These are phyloP conservation scores for Pemphigus obesinymphae DNA, from an alignment of 1,140 invertebrate species.

Conservation along the genomic window DNA sequence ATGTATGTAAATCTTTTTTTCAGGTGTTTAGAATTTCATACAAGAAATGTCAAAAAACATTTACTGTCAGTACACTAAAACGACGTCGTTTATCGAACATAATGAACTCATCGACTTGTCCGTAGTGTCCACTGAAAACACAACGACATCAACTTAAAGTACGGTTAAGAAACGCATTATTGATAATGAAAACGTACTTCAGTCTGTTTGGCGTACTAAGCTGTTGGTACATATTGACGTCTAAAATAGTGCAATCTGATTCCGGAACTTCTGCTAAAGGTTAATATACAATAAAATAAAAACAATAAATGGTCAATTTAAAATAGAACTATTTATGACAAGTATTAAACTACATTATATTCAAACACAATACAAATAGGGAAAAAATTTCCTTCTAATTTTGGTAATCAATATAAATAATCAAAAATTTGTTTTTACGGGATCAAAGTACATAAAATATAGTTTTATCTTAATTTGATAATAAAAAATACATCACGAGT, in stretches of 20 bases:
- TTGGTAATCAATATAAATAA: no score
- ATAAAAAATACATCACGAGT: no score
- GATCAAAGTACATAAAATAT: no score
- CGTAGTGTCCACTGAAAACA: not conserved
- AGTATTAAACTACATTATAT: not conserved
- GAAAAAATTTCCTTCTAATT: no score
- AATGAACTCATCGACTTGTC: not conserved
- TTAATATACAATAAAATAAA: slow-evolving; percentile 15
- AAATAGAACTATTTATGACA: not conserved
- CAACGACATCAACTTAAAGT: not conserved
- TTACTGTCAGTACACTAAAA: not conserved
- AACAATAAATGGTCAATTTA: not conserved
- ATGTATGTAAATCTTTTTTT: not conserved
- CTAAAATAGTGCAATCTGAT: not conserved
- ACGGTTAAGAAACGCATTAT: not conserved
- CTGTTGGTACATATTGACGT: slow-evolving; percentile 20
- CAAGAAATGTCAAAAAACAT: not conserved
- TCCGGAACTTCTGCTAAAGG: slow-evolving; percentile 23
- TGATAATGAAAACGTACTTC: slow-evolving; percentile 17
- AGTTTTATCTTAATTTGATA: no score
- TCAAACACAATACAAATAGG: no score
- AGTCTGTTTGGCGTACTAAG: not conserved
- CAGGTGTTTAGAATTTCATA: not conserved
- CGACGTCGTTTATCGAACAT: not conserved
- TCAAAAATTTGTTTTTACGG: no score